Base-by-base conservation (phyloP, 2,797 vertebrate species). In the Pristis pectinata region DNA sequence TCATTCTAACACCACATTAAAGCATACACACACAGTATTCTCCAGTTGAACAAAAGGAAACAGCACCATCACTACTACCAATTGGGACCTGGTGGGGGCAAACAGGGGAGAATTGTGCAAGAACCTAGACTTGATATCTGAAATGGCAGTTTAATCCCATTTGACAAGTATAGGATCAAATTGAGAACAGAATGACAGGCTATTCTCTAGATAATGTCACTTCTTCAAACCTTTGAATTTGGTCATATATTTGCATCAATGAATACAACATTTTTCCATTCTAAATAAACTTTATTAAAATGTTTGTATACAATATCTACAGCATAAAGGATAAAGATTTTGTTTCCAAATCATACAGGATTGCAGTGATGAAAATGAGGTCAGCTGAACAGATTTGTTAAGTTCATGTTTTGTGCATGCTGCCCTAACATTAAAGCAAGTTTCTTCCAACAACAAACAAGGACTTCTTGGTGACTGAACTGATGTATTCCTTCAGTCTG, bases 271-370 rank as follows among this genome's bases (percentile, higher is more conserved):
- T 67, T 91, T n/a, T 13, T 59, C 95, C 95, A 95, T 96, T 97
- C 96, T 97, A 98, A 98, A 98, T 98, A 98, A 98, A 98, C 96
- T 98, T 98, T 98, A 97, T 98, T 98, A 97, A 67, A 97, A 97
- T 98, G 98, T 97, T 97, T 97, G 96, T 96, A 97, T 98, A 97
- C 96, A 97, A 97, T 97, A 98, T 97, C 97, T 98, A 98, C 97
- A 98, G 96, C 96, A 97, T 97, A 95, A 95, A 96, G 97, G 98
- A 98, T 96, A 98, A 98, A 97, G 95, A 96, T 97, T 96, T 96
- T n/a, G 53, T 37, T 91, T 37, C 61, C 17, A 91, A 91, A 91
- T 87, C 83, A 87, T 13, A 83, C 41, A 59, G 53, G 85, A 89
- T 61, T 67, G 87, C 59, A 67, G n/a, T 41, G 22, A 41, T 24